Base-by-base conservation (phyloP, 2,797 vertebrate species). In the Eremophila alpestris region DNA sequence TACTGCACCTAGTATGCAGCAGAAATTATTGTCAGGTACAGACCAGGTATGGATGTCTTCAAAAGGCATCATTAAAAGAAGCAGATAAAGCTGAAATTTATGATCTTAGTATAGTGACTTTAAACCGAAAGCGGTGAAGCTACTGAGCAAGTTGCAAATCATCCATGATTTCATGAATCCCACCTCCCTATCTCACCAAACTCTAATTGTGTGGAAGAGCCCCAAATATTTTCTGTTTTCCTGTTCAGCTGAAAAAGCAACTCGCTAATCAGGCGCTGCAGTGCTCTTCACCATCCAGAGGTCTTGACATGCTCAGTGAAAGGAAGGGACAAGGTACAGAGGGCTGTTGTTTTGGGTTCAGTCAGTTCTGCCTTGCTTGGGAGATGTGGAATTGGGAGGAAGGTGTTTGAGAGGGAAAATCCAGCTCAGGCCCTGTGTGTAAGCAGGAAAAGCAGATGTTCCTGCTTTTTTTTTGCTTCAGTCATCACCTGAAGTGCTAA, bases 211-310 rank as follows among this genome's bases (percentile, higher is more conserved):
- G 40, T 36, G 38, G 49, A 71, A 70, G 46, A 79, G 32, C 23
- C 45, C 24, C n/a, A 60, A 21, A 36, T 76, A 38, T 21, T 49
- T 20, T 16, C 22, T 74, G 8, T 32, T 81, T 48, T 69, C 16
- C 24, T 49, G 20, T 48, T 84, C 69, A 48, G 9, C 36, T 7
- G 4, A 34, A 63, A 88, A 76, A 58, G 17, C 19, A 89, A 10
- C 32, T 77, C 0, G 0, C 8, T 74, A 18, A n/a, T 82, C 32
- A 55, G 51, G 64, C 55, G 38, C 13, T 73, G 16, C 23, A 46
- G 41, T 49, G 27, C 8, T 76, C 9, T 24, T 62, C 29, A 55
- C 23, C 22, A n/a, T 54, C 34, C 19, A n/a, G 58, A 49, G 77
- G 29, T 56, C 54, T 83, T n/a, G 23, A 14, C 2, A 2, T 46